Base-by-base conservation (phyloP, 2,797 vertebrate genomes). In the Cetoscarus ocellatus region DNA sequence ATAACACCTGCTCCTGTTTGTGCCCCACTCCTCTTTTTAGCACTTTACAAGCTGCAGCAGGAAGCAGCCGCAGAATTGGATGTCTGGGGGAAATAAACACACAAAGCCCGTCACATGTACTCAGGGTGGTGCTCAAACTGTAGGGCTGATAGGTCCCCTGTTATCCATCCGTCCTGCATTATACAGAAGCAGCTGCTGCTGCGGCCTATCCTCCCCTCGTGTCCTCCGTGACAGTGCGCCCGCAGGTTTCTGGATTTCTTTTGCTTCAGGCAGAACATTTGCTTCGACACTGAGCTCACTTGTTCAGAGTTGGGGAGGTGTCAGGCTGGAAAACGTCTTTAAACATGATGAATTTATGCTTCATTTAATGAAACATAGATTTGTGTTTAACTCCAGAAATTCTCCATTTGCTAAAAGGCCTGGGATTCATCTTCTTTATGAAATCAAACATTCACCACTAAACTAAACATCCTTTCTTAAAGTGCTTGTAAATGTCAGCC, bases 141-240 rank as follows among this genome's bases (percentile, higher is more conserved):
- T 52, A 49, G 60, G 76, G 66, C 69, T 76, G 78, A 86, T 79
- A 58, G 78, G 74, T 89, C 84, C 82, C 80, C 77, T 68, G 83
- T 86, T 86, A 87, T 72, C 75, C 84, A 84, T 83, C 77, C 67
- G 8, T 77, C 71, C 72, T 73, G 36, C 72, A 81, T 79, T 48
- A 64, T 48, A 71, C 60, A 57, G 64, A 64, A 70, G 63, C 75
- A 65, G 80, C 79, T 69, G 82, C 76, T 51, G 47, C 70, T 3
- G 67, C 11, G 11, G 55, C 56, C 58, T 49, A 2, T 67, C 62
- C 63, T 63, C 66, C 74, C 68, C 67, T 51, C 48, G 70, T 54
- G 70, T 67, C 77, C 80, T 70, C 73, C 15, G 60, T 77, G 84
- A 86, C 85, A 80, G 70, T 64, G 51, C 51, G 77, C 68, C 67